Evolutionary conservation across 2,113 vertebrate genomes (phyloP), one percentile per base, ranked within the genome.

Genomic region (Micromys minutus): DNA sequence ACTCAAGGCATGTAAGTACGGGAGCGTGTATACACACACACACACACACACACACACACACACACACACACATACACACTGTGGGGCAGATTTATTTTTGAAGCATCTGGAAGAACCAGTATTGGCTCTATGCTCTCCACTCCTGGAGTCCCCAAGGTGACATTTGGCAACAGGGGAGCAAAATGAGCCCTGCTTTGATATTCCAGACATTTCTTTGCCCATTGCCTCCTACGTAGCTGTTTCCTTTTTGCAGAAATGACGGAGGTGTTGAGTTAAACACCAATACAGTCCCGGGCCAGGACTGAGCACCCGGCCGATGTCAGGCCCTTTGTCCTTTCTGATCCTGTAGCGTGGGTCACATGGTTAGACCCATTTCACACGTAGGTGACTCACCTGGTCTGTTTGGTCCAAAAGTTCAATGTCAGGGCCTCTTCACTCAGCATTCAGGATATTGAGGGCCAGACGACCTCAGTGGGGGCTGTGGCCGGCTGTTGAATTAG

Each of bases 181-280:
- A 63, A 69, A 5, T 0, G 0, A 31, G 47, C 19, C 0, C 63
- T 75, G 0, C 39, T 39, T 34, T 45, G 47, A 16, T 45, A 3
- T 4, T 0, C 39, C 39, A 57, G 36, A 26, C n/a, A 1, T 93
- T 76, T 36, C 80, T 91, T 55, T 52, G 69, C 74, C 63, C 12
- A 1, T 12, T n/a, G 61, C 47, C 55, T 80, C 57, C 79, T 45
- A n/a, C 39, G 57, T 16, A 22, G 0, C 10, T 26, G 42, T 52
- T 79, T 94, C 52, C 90, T 89, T 52, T 9, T 42, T 39, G 63
- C 1, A 42, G 39, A 34, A 71, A 3, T 9, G 17, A n/a, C 50
- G 1, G 1, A 21, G 26, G 1, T 5, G 13, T 87, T 79, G 42
- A 39, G 84, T 72, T 34, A 75, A 93, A 50, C 22, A 11, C 26